Conservation (phyloP, 2,888 invertebrate species). For the Cistogaster globosa region DNA sequence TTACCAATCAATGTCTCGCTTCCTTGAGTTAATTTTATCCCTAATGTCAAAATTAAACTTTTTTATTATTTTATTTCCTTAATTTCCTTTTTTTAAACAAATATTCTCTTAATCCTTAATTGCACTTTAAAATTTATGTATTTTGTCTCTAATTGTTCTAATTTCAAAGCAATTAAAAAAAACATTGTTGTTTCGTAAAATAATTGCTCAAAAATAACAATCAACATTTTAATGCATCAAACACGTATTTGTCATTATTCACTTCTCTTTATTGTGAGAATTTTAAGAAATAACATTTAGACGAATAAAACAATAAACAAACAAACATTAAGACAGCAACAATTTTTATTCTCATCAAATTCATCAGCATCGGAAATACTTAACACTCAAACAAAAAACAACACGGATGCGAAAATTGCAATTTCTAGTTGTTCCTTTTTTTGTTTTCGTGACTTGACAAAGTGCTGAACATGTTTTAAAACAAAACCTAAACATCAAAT, state of each 20-base stretch:
- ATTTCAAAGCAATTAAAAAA: conserved; percentile 58
- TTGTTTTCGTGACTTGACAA: conserved; percentile 16
- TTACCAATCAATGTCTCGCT: no score
- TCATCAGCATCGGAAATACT: conserved; percentile 55
- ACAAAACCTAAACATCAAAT: not conserved
- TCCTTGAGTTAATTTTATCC: no score
- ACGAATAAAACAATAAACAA: conserved; percentile 31
- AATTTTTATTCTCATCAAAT: conserved; percentile 15
- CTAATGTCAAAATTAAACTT: no score
- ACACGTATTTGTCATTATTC: conserved; percentile 63
- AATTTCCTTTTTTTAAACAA: no score
- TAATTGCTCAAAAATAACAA: conserved; percentile 44
- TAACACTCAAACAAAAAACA: conserved; percentile 33
- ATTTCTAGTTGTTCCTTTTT: conserved; percentile 23
- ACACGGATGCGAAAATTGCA: conserved; percentile 40
- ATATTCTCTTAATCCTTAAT: not conserved
- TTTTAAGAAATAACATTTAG: conserved; percentile 36
- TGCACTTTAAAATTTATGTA: not conserved
- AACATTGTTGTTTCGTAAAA: conserved; percentile 17
- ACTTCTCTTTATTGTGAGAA: not conserved
- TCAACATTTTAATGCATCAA: conserved; percentile 56
- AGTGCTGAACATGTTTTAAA: conserved; percentile 59
- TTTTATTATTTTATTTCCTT: no score
- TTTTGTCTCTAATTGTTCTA: conserved; percentile 40
- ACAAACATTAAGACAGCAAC: not conserved